Percentiles rank a stretch among this genome's conserved stretches.
These are phyloP conservation scores for Xiphorhynchus elegans DNA, from an alignment of 2,113 vertebrate genomes.

Conservation along the genomic window DNA sequence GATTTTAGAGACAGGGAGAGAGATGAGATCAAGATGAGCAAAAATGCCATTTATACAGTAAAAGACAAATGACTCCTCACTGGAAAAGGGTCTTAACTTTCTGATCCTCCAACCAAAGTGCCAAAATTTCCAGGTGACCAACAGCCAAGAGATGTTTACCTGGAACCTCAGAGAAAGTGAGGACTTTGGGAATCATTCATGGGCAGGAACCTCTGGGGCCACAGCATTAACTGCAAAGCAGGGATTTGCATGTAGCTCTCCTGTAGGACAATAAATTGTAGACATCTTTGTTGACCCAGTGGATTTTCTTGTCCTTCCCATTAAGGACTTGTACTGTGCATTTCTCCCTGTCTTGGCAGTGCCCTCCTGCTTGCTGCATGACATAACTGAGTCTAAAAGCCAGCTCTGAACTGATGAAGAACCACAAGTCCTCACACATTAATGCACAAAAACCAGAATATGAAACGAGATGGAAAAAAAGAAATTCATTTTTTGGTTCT, in stretches of 20 bases:
- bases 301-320: background rate
- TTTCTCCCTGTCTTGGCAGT: background rate
- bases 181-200: background rate
- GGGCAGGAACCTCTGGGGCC: background rate
- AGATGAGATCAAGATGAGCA: background rate
- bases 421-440: background rate
- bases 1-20: background rate
- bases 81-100: background rate
- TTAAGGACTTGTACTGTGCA: background rate
- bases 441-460: background rate
- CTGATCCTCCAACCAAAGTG: rapidly evolving
- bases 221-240: background rate
- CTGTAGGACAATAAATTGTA: background rate
- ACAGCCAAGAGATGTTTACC: background rate
- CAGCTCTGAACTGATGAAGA: background rate
- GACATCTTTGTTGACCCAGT: background rate
- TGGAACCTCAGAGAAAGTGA: background rate
- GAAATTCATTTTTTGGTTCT: background rate
- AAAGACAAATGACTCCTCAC: background rate
- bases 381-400: background rate
- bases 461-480: background rate
- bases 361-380: background rate
- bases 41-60: background rate
- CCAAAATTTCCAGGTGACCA: background rate
- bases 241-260: rapidly evolving